Conservation (phyloP, 30 jellyfish, hydroid and myxozoan genomes). For the Aurelia sp. region DNA sequence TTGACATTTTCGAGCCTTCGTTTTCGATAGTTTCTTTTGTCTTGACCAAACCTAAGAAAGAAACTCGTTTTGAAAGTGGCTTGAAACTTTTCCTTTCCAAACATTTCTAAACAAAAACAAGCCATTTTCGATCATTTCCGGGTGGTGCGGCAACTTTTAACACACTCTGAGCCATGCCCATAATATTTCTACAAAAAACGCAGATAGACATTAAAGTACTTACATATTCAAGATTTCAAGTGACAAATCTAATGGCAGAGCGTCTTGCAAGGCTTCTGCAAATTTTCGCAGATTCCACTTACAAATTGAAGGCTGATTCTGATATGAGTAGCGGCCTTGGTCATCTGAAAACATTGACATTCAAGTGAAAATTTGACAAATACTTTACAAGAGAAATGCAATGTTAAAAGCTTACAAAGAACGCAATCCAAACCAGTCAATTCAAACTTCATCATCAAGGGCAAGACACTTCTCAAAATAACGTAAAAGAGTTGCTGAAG, state of each 20-base stretch:
- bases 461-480: too few species aligned
- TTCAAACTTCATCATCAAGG: too few species aligned
- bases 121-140: too few species aligned
- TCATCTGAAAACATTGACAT: slow-evolving; percentile 51
- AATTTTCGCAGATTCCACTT: slow-evolving; percentile 90
- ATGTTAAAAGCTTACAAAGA: too few species aligned
- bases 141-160: too few species aligned
- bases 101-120: too few species aligned
- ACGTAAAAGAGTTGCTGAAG: neutral
- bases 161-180: too few species aligned
- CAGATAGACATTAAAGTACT: neutral
- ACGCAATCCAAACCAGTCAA: too few species aligned
- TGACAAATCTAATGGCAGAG: slow-evolving; percentile 82
- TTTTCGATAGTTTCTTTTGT: neutral
- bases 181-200: too few species aligned
- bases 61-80: neutral
- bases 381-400: too few species aligned
- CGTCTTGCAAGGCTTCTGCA: slow-evolving; percentile 94
- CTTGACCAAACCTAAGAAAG: slow-evolving; percentile 12
- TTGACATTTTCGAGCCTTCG: neutral
- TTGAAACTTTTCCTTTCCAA: too few species aligned
- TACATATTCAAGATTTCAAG: slow-evolving; percentile 76
- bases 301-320: slow-evolving; percentile 95
- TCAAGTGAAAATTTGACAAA: too few species aligned
- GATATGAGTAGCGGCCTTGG: slow-evolving; percentile 94